Evolutionary conservation across 2,797 vertebrate genomes (phyloP).

Genomic region (Pantherophis alleghaniensis): DNA sequence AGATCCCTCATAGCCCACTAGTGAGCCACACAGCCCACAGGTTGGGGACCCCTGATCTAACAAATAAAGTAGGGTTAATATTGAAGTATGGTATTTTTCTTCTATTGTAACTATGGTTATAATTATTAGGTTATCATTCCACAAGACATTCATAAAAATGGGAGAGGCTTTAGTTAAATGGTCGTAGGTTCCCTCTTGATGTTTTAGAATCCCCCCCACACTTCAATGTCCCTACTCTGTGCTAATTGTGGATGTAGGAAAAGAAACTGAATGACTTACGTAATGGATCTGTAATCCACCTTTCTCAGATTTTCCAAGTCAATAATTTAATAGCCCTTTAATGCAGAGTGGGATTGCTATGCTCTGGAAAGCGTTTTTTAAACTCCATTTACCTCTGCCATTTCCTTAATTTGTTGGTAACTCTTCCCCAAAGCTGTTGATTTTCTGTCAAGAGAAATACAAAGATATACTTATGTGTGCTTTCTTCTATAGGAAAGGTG

Average conservation of each 20-base stretch:
- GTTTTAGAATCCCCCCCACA: background rate
- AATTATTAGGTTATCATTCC: background rate
- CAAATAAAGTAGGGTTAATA: too few species aligned
- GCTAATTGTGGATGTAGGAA: background rate
- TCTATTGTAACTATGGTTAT: too few species aligned
- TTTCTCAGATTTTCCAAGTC: background rate
- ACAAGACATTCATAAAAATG: background rate
- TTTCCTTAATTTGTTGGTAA: background rate
- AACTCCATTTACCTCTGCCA: background rate
- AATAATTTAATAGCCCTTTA: background rate
- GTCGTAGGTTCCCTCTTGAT: background rate
- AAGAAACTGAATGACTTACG: background rate
- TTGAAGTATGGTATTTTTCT: too few species aligned
- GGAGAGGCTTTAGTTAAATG: background rate
- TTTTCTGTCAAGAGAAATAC: background rate
- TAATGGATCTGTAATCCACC: background rate
- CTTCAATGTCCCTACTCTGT: background rate
- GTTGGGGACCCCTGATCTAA: too few species aligned
- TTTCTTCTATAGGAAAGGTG: background rate
- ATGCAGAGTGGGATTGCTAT: background rate
- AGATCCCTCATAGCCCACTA: too few species aligned
- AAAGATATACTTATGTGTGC: background rate
- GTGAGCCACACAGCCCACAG: too few species aligned
- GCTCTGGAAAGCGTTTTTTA: background rate
- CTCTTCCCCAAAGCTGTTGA: background rate